Evolutionary conservation across 2,888 invertebrate species (phyloP), one percentile per base, ranked within the genome.

Genomic region (Lydus trimaculatus): DNA sequence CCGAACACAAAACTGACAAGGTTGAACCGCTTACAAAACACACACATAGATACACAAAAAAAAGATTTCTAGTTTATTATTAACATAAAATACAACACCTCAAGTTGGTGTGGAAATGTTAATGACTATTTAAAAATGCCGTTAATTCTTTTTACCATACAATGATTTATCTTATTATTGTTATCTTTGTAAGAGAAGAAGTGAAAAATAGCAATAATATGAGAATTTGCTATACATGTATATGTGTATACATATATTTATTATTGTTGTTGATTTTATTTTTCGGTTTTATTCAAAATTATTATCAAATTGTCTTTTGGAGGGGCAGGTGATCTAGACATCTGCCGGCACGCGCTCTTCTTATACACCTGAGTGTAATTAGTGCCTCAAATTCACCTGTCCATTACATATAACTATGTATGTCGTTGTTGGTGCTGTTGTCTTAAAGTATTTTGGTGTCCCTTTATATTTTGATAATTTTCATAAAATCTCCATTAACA

Each of bases 361-460:
- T 79, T 76, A 73, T 80, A 82, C 84, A 84, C 83, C 83, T 84
- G 84, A 83, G 76, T 76, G 78, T 82, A 84, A 84, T 84, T 84
- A 83, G 82, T 80, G 78, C 79, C 78, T 77, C 25, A 73, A 74
- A 73, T 79, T 83, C 84, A 84, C 83, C 84, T 84, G 84, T 83
- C 81, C 78, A 66, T 70, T 77, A 76, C 80, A 78, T 80, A 80
- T 78, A n/a, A n/a, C n/a, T n/a, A n/a, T n/a, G n/a, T n/a, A 56
- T 56, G 56, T 56, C 56, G 56, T 56, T 48, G 1, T n/a, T 23
- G 15, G 25, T 43, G n/a, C 5, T 43, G 43, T 43, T 43, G 43
- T 17, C 17, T 36, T 36, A 36, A 36, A 52, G 9, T 8, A n/a
- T 43, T 17, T 17, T 56, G 25, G 56, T 56, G 56, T 56, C 56